Base-by-base conservation (phyloP, 2,888 invertebrate genomes). In the Netelia inedita region DNA sequence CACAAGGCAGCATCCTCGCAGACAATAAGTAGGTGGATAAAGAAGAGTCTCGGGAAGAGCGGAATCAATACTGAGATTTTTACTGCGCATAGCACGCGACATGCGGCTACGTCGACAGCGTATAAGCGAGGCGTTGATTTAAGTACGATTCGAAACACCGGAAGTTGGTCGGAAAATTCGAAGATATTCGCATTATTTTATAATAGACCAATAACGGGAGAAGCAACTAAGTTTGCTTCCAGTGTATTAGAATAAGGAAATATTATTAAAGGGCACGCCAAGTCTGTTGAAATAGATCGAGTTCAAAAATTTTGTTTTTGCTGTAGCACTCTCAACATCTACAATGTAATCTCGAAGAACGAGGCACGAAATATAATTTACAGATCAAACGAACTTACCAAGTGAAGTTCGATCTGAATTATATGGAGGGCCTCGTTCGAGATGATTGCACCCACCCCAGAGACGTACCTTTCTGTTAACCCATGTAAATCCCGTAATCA, bases 21-120 rank as follows among this genome's bases (percentile, higher is more conserved):
- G 71, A 83, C 83, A 10, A 79, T 86, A 43, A 84, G 79, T 50
- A 71, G 79, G 8, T 86, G 85, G 83, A 85, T 85, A 14, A 81
- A 82, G 57, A 72, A 63, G 1, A 43, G 78, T 8, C 71, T 86
- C 9, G 41, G 23, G n/a, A 79, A 76, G 74, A 72, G 69, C 23
- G 85, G 83, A 57, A 72, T 87, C 23, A 85, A 86, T 72, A 84
- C 78, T 5, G 50, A 79, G 10, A 55, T 63, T 50, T 87, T 87
- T 41, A 61, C 80, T 50, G 83, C 86, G n/a, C 76, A 83, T 35
- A 83, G 71, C 59, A 86, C 83, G 10, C 28, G 76, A 53, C 82
- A 85, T 41, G 80, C 80, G 41, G 79, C 78, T 16, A 76, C 79
- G 2, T 86, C 84, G 16, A 28, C 82, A 35, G 84, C 86, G 0